phyloP scores from a whole-genome alignment of 2,113 vertebrate species.

The Gambusia affinis region DNA sequence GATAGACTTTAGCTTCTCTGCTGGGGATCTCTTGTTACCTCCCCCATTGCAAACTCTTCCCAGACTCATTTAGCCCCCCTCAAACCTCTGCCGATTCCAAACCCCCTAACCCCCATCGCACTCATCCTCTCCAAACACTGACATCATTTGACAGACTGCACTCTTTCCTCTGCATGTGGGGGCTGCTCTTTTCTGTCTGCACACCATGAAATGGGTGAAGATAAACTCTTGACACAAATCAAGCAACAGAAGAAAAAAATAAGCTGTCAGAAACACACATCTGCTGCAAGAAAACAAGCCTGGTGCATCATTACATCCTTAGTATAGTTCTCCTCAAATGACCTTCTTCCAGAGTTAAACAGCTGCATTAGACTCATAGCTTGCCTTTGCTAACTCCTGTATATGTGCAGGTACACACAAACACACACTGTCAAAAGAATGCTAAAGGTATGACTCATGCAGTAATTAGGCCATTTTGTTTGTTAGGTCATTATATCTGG shows the following conservation, averaged over 20 bases:
- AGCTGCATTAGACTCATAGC: constrained; percentile 6
- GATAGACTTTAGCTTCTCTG: constrained; percentile 68
- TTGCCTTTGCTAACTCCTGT: not conserved
- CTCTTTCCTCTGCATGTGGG: constrained; percentile 67
- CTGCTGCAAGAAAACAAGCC: constrained; percentile 50
- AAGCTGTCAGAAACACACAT: constrained; percentile 52
- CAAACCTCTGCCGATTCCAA: constrained; percentile 51
- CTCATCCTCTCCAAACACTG: constrained; percentile 73
- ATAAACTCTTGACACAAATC: constrained; percentile 55
- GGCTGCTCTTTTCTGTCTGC: constrained; percentile 56
- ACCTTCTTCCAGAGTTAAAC: constrained; percentile 48
- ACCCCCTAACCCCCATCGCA: constrained; percentile 36
- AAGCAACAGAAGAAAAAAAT: constrained; percentile 35
- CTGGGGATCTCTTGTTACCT: constrained; percentile 68
- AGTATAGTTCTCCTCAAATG: constrained; percentile 52
- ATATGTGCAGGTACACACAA: not conserved
- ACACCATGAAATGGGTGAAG: constrained; percentile 55
- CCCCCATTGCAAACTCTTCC: constrained; percentile 55
- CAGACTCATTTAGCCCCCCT: constrained; percentile 53
- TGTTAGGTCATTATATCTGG: constrained; percentile 16
- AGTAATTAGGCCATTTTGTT: constrained; percentile 47
- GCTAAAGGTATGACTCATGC: constrained; percentile 56
- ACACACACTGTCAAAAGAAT: constrained; percentile 29
- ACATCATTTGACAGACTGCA: constrained; percentile 67
- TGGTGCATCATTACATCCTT: constrained; percentile 50